These are phyloP conservation scores for Arion vulgaris DNA, from an alignment of 1,140 invertebrate species.

Conservation along the genomic window DNA sequence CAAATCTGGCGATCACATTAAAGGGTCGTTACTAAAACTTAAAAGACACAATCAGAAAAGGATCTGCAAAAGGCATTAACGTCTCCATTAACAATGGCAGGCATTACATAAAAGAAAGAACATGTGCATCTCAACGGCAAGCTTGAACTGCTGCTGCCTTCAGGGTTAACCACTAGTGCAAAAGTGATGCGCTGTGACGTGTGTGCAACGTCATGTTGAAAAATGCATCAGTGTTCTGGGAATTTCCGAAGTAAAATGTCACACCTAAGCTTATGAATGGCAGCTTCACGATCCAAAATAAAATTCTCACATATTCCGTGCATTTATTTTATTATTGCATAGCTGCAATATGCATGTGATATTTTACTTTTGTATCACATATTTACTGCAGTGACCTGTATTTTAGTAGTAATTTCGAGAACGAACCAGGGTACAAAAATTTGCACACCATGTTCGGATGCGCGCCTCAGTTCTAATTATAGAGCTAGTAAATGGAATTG, in stretches of 20 bases:
- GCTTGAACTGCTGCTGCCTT: background rate
- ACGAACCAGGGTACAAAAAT: background rate
- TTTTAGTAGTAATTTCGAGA: too few relatives aligned
- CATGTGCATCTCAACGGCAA: background rate
- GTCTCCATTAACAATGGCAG: background rate
- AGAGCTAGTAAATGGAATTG: background rate
- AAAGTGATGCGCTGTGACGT: slow-evolving; percentile 2
- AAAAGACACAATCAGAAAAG: background rate
- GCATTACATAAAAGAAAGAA: background rate
- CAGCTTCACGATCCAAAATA: background rate
- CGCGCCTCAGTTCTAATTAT: background rate
- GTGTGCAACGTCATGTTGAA: slow-evolving; percentile 2
- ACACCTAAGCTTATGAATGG: background rate
- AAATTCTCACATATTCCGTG: background rate
- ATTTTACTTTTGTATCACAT: too few relatives aligned
- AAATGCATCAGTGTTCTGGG: slow-evolving; percentile 12
- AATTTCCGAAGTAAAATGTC: background rate
- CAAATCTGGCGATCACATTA: slow-evolving; percentile 19
- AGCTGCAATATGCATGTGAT: too few relatives aligned
- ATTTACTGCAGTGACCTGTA: too few relatives aligned
- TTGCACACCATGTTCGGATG: background rate
- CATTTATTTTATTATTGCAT: too few relatives aligned
- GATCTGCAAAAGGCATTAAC: background rate
- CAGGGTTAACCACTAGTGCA: background rate
- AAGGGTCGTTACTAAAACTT: background rate